These are phyloP conservation scores for Oasisia sp. DNA, from an alignment of 2,888 invertebrate genomes.

Conservation along the genomic window DNA sequence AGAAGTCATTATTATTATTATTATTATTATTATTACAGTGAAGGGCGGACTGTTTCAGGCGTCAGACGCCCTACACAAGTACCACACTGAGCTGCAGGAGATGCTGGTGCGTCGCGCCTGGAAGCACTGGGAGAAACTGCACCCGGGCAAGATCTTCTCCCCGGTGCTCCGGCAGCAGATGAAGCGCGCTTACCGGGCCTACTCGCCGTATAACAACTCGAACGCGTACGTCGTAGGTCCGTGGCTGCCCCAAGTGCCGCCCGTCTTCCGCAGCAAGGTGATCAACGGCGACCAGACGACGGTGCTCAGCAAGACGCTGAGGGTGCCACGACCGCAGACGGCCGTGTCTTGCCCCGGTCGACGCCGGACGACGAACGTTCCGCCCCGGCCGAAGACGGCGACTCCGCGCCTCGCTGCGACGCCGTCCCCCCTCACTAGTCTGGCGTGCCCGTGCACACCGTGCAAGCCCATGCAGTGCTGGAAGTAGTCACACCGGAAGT, in stretches of 20 bases:
- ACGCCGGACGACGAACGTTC: not conserved
- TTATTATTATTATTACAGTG: too few relatives aligned
- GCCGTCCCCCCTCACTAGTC: not conserved
- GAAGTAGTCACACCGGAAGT: not conserved
- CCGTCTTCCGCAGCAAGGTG: not conserved
- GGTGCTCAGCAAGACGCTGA: not conserved
- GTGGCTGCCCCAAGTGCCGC: not conserved
- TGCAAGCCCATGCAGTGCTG: not conserved
- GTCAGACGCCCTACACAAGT: not conserved
- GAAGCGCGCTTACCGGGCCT: not conserved
- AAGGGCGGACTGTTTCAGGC: not conserved
- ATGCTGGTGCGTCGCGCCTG: not conserved
- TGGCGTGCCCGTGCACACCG: not conserved
- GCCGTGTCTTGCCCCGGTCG: not conserved
- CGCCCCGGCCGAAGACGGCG: not conserved
- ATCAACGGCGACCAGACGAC: not conserved
- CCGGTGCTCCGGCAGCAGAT: not conserved
- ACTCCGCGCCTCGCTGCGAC: not conserved
- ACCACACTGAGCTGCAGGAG: not conserved
- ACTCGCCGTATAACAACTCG: not conserved
- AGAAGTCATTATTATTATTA: too few relatives aligned
- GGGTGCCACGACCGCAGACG: not conserved
- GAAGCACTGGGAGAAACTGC: not conserved
- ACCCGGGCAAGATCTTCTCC: not conserved
- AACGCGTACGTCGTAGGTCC: not conserved